phyloP scores from a whole-genome alignment of 2,888 invertebrate species.

The Mythimna impura region DNA sequence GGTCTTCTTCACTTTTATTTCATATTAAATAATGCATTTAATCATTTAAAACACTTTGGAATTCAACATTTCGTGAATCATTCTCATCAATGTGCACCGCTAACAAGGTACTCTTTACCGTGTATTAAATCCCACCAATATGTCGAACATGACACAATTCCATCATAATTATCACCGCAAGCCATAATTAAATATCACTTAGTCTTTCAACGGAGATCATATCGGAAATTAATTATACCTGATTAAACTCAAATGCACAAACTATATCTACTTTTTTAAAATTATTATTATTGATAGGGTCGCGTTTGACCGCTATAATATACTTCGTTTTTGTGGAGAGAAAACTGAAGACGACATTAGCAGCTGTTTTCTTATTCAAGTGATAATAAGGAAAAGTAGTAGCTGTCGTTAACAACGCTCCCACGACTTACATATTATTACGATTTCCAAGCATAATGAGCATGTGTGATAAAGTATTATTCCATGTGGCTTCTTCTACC shows the following conservation, averaged over 20 bases:
- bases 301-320: too few relatives aligned
- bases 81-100: constrained; percentile 4
- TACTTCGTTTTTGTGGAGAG: constrained; percentile 1
- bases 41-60: constrained; percentile 6
- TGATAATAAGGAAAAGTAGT: constrained; percentile 9
- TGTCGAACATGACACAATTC: constrained; percentile 52
- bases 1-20: constrained; percentile 40
- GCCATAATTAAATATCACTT: constrained; percentile 61
- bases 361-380: constrained; percentile 11
- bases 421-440: constrained; percentile 2
- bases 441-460: constrained; percentile 8
- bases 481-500: constrained; percentile 7
- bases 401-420: not conserved
- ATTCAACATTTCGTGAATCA: not conserved
- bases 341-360: constrained; percentile 21
- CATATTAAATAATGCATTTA: not conserved
- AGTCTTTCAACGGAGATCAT: constrained; percentile 56
- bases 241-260: constrained; percentile 47
- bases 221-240: constrained; percentile 56
- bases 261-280: not conserved
- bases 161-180: constrained; percentile 49
- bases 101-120: constrained; percentile 37
- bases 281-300: too few relatives aligned
- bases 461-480: constrained; percentile 23
- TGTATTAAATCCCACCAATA: constrained; percentile 33